Base-by-base conservation (phyloP, 2,113 vertebrate genomes). In the Copsychus sechellarum region DNA sequence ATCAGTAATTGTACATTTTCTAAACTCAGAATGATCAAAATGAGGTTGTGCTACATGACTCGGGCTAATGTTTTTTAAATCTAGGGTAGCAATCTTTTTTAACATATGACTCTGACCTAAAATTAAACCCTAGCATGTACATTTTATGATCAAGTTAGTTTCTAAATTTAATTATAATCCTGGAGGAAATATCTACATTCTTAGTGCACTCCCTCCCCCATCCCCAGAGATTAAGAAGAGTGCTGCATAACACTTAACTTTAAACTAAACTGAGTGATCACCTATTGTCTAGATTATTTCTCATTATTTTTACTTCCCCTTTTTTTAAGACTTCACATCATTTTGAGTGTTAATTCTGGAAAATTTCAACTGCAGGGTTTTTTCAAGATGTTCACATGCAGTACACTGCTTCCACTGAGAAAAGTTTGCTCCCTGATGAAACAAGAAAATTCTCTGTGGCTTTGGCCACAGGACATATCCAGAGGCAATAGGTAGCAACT, bases 1-100 rank as follows among this genome's bases (percentile, higher is more conserved):
- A 50, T 81, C 65, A 88, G 64, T 91, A 92, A 95, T 85, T 93
- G 77, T 56, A 80, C 40, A 76, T 92, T 90, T 95, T 93, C 71
- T 86, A 64, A 92, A 66, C 48, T 57, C 48, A 40, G 36, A 88
- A 67, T 86, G 70, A 96, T 91, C 60, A 92, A 93, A 94, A 86
- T 74, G 58, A 81, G 70, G 38, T 83, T 93, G 10, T 43, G 31
- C 69, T 74, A 42, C n/a, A 51, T 61, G 54, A 70, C 34, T 95
- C 0, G 20, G 26, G 43, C 19, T 77, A 88, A 83, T 88, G 47
- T 16, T 80, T 93, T 89, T 92, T 38, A 93, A 86, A 90, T 88
- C 42, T 69, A 79, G 69, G 61, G 4, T 66, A 86, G 26, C 9
- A 67, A 51, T 92, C 47, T 90, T 90, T 81, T 83, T 66, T 48